Evolutionary conservation across 2,797 vertebrate genomes (phyloP).

Genomic region (Oreortyx pictus): DNA sequence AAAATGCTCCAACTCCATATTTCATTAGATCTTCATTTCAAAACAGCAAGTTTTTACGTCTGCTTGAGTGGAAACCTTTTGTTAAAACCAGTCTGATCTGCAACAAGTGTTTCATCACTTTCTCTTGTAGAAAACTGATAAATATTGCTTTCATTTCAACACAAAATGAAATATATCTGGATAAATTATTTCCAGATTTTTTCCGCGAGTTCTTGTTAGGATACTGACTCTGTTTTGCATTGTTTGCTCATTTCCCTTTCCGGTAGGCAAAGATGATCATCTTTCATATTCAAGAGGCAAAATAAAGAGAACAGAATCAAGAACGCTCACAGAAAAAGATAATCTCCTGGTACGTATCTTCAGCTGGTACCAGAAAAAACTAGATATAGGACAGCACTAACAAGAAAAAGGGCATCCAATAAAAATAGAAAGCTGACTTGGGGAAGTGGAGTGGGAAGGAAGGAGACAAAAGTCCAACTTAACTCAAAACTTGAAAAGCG

Average conservation of each 20-base stretch:
- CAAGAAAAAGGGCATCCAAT: background rate
- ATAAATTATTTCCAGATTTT: constrained; percentile 45
- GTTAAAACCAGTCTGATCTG: constrained; percentile 45
- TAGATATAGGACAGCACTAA: background rate
- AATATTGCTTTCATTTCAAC: constrained; percentile 32
- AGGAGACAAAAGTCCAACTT: background rate
- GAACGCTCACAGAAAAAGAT: constrained; percentile 42
- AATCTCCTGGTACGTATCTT: constrained; percentile 70
- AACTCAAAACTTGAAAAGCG: background rate
- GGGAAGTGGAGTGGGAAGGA: background rate
- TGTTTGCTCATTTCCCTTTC: constrained; percentile 52
- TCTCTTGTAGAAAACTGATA: constrained; percentile 25
- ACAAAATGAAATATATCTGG: background rate
- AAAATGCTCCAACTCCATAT: background rate
- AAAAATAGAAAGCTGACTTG: background rate
- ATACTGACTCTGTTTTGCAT: constrained; percentile 20
- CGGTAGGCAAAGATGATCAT: constrained; percentile 72
- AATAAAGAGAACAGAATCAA: constrained; percentile 65
- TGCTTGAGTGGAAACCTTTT: constrained; percentile 5
- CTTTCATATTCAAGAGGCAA: constrained; percentile 48
- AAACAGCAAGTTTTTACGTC: background rate
- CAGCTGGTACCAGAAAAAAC: background rate
- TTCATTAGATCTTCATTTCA: constrained; percentile 10
- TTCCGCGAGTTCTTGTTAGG: background rate
- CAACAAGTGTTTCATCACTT: constrained; percentile 37